These are phyloP conservation scores for Pedicia rivosa DNA, from an alignment of 2,888 invertebrate species.

Conservation along the genomic window DNA sequence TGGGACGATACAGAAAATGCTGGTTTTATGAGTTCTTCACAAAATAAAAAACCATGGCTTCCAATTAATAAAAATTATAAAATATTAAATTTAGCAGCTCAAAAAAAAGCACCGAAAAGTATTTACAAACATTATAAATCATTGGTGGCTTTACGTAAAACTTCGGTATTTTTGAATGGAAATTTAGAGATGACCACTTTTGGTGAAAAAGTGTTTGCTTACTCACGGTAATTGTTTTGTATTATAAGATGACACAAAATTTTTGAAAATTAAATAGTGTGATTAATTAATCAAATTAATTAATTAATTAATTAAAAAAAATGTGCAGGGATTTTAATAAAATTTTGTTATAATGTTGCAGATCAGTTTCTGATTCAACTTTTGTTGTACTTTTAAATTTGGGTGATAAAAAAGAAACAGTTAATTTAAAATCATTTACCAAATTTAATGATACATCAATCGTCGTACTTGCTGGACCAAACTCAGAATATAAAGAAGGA, in stretches of 20 bases:
- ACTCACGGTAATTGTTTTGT: background rate
- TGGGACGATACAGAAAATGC: constrained; percentile 35
- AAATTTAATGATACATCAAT: too few species aligned
- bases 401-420: background rate
- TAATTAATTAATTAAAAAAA: too few species aligned
- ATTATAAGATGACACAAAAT: too few species aligned
- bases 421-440: background rate
- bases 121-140: constrained; percentile 38
- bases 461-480: too few species aligned
- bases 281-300: too few species aligned
- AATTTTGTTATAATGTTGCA: background rate
- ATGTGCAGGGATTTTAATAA: background rate
- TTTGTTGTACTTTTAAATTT: background rate
- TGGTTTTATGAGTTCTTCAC: constrained; percentile 35
- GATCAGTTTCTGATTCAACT: background rate
- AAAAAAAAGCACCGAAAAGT: constrained; percentile 29
- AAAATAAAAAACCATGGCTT: constrained; percentile 21
- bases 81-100: constrained; percentile 37
- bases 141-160: constrained; percentile 27
- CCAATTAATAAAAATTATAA: constrained; percentile 37
- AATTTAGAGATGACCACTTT: constrained; percentile 34
- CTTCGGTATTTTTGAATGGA: constrained; percentile 33
- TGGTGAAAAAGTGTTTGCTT: background rate
- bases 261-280: too few species aligned
- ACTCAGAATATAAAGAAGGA: too few species aligned